phyloP scores from a whole-genome alignment of 2,888 invertebrate species.

The Crepidodera aurea region DNA sequence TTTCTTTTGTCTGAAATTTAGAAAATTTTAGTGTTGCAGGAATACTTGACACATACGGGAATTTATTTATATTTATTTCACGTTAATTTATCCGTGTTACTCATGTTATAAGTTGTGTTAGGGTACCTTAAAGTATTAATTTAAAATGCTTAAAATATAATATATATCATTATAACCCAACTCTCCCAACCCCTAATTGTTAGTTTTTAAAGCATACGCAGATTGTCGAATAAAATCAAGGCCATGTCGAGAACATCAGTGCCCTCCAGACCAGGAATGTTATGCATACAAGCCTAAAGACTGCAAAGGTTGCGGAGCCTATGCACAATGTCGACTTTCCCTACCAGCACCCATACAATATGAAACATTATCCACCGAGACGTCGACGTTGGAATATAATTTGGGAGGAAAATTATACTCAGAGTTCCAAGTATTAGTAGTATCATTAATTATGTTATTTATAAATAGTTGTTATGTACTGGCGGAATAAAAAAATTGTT shows the following conservation, averaged over 20 bases:
- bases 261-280: conserved; percentile 54
- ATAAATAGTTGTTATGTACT: no score
- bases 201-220: conserved; percentile 51
- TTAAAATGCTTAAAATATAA: no score
- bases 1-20: no score
- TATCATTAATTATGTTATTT: background rate
- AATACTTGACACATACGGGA: no score
- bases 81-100: no score
- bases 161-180: no score
- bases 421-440: background rate
- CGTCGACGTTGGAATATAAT: background rate
- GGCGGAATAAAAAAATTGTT: no score
- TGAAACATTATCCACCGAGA: background rate
- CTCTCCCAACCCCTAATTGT: no score
- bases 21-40: no score
- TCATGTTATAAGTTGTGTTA: no score
- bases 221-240: conserved; percentile 48
- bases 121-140: no score
- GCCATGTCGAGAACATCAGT: conserved; percentile 50
- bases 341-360: conserved; percentile 23
- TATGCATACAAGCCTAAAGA: conserved; percentile 48
- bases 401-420: background rate
- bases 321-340: conserved; percentile 34
- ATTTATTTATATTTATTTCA: no score
- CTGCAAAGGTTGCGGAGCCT: conserved; percentile 49